Percentiles rank a stretch among this genome's conserved stretches.
These are phyloP conservation scores for Myathropa florea DNA, from an alignment of 2,888 invertebrate species.

Conservation along the genomic window DNA sequence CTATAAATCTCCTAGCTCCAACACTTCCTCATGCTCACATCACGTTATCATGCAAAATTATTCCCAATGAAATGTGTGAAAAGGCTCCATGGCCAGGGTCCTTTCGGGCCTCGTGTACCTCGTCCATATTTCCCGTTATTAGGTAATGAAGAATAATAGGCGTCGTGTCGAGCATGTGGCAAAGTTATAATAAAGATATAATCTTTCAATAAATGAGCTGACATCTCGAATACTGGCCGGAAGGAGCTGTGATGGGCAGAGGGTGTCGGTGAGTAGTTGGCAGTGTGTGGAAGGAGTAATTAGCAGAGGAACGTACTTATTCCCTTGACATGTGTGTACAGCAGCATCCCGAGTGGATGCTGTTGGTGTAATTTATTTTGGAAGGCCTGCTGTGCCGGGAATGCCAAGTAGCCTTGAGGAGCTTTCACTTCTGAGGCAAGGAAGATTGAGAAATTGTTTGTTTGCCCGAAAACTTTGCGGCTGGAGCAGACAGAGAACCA, in stretches of 20 bases:
- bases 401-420: background rate
- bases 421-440: background rate
- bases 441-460: background rate
- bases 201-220: constrained; percentile 35
- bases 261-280: background rate
- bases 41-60: constrained; percentile 1
- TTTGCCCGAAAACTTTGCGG: background rate
- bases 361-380: background rate
- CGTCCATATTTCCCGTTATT: background rate
- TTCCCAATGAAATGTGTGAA: background rate
- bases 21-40: background rate
- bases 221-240: background rate
- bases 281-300: background rate
- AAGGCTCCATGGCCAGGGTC: background rate
- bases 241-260: background rate
- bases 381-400: background rate
- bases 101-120: background rate
- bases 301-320: background rate
- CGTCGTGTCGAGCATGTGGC: constrained; percentile 26
- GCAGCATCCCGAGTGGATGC: background rate
- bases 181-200: constrained; percentile 29
- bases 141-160: constrained; percentile 27
- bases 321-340: background rate
- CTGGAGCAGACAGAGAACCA: background rate
- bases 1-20: background rate